A percentile compares a stretch with the other conserved stretches of the same genome.
Conservation (phyloP, 1,140 invertebrate genomes). For the Nomia melanderi region DNA sequence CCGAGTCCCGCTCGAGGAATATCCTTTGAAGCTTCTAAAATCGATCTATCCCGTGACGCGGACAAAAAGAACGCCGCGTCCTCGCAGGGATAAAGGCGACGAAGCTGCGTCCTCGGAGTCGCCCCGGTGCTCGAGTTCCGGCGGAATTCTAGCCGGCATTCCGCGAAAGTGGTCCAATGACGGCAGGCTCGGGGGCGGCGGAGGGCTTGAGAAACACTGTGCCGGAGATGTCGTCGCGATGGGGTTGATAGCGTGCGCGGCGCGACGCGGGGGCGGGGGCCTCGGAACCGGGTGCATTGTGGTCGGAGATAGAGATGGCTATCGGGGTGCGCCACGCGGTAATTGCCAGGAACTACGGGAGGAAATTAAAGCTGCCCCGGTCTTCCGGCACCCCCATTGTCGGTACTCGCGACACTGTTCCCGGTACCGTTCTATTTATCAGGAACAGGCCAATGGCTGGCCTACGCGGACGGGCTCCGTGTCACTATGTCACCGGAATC, state of each 20-base stretch:
- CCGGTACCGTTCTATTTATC: conserved; percentile 76
- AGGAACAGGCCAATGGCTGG: conserved; percentile 71
- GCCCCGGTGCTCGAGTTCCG: background rate
- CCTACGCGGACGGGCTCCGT: conserved; percentile 72
- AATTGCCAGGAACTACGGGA: conserved; percentile 78
- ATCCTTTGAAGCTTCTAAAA: too few species aligned
- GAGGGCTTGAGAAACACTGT: conserved; percentile 37
- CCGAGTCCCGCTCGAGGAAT: too few species aligned
- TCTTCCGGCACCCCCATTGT: conserved; percentile 77
- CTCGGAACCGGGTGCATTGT: conserved; percentile 72
- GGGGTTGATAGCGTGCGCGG: conserved; percentile 14
- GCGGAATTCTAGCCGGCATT: background rate
- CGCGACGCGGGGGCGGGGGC: conserved; percentile 8
- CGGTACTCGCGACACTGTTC: conserved; percentile 69
- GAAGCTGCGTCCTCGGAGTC: background rate
- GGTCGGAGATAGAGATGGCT: conserved; percentile 77
- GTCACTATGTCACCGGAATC: conserved; percentile 78
- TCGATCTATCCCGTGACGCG: too few species aligned
- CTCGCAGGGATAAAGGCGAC: too few species aligned
- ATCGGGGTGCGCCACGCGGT: conserved; percentile 75
- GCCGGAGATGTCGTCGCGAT: conserved; percentile 42
- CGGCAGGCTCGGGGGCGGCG: background rate
- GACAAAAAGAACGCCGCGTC: too few species aligned
- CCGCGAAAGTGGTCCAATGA: background rate
- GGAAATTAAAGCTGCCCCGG: conserved; percentile 79